These are phyloP conservation scores for Cephus nigrinus DNA, from an alignment of 2,888 invertebrate species.

Conservation along the genomic window DNA sequence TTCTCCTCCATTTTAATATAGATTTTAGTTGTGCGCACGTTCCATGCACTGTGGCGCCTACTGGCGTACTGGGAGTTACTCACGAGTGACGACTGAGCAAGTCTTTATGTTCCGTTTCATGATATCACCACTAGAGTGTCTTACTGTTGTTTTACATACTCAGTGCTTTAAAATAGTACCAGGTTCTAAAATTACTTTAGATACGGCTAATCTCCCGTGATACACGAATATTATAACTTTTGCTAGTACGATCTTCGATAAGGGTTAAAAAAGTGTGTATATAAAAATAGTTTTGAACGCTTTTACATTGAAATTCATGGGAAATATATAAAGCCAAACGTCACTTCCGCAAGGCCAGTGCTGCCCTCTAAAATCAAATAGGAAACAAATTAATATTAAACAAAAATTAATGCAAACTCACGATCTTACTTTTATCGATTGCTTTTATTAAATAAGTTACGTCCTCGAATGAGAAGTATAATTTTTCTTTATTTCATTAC, in stretches of 20 bases:
- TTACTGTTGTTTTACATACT: background rate
- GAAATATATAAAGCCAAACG: background rate
- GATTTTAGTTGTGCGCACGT: constrained; percentile 48
- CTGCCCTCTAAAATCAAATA: background rate
- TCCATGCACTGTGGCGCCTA: constrained; percentile 21
- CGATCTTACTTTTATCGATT: background rate
- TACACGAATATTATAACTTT: background rate
- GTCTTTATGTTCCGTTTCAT: background rate
- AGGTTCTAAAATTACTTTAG: background rate
- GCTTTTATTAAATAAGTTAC: background rate
- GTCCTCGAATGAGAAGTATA: constrained; percentile 48
- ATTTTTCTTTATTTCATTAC: constrained; percentile 58
- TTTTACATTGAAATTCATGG: background rate
- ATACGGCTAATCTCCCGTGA: background rate
- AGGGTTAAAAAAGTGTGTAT: background rate
- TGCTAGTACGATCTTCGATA: background rate
- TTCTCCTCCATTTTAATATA: constrained; percentile 67
- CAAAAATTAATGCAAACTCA: background rate
- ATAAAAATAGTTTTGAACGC: background rate
- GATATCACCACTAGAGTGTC: background rate
- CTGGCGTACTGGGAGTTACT: constrained; percentile 14
- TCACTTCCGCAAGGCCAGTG: background rate
- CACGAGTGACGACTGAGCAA: background rate
- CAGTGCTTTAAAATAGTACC: background rate
- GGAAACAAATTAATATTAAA: background rate